Base-by-base conservation (phyloP, 1,140 invertebrate genomes). In the Parapsyche elsis region DNA sequence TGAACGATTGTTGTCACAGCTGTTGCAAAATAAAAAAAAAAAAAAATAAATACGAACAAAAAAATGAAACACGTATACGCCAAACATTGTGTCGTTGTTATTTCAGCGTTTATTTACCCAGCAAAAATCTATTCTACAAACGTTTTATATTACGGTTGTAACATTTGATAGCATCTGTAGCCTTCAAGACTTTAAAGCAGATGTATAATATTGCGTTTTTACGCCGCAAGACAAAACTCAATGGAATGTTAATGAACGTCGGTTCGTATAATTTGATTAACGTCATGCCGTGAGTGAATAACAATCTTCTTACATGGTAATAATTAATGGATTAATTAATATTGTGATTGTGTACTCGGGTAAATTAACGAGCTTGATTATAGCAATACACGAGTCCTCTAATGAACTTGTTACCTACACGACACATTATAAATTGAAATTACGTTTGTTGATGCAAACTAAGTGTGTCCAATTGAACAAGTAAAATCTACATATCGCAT, bases 241-340 rank as follows among this genome's bases (percentile, higher is more conserved):
- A 38, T 38, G 1, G 30, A 38, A 38, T 4, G 1, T 38, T 38
- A 38, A 4, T 38, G 7, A 38, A 7, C 1, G 7, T 7, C 30
- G n/a, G n/a, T 38, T 38, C 7, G 30, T 1, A 38, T 38, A 7
- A 38, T 38, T 38, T 7, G 30, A 7, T 7, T 38, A 7, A 1
- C 30, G 30, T 4, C 30, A 38, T 38, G 30, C 30, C 7, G 10
- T 44, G 71, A 23, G 71, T 23, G 23, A 16, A n/a, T n/a, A 44
- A 74, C 46, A n/a, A 49, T 45, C 71, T 74, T 45, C 71, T 74
- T 74, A 49, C 71, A 23, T 23, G 70, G 14, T 74, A 26, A 75
- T 75, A 24, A 75, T 75, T 75, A 75, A 75, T 75, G 45, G 73
- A 53, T 46, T 75, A 75, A 75, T 75, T 75, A 57, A 75, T 57